A percentile compares a stretch with the other conserved stretches of the same genome.
Conservation (phyloP, 2,888 invertebrate genomes). For the Girardia tigrina region DNA sequence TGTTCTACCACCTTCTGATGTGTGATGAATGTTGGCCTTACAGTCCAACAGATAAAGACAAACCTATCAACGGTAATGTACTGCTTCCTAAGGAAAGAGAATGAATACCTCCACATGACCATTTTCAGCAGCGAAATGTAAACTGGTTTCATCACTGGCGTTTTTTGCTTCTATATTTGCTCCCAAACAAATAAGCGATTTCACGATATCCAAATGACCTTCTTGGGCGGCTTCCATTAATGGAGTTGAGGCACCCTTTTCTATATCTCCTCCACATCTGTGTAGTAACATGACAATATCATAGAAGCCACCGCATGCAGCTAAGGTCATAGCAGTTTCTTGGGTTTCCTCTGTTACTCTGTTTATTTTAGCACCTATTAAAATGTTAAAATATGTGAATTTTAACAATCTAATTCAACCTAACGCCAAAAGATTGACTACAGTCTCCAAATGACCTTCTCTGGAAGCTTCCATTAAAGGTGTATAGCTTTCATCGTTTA, state of each 20-base stretch:
- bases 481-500: constrained; percentile 97
- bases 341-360: constrained; percentile 97
- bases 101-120: constrained; percentile 81
- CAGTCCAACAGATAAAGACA: constrained; percentile 68
- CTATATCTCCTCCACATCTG: constrained; percentile 74
- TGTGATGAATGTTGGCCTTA: constrained; percentile 81
- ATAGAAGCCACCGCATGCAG: constrained; percentile 78
- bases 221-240: constrained; percentile 95
- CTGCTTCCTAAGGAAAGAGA: not conserved
- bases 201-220: constrained; percentile 89
- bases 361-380: constrained; percentile 73
- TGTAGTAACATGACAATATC: constrained; percentile 82
- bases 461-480: constrained; percentile 97
- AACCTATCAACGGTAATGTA: constrained; percentile 13
- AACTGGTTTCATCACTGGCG: constrained; percentile 81
- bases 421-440: constrained; percentile 74
- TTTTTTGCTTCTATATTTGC: constrained; percentile 88
- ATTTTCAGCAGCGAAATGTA: constrained; percentile 94
- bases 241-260: constrained; percentile 87
- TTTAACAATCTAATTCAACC: constrained; percentile 51
- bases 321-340: constrained; percentile 84
- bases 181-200: constrained; percentile 72
- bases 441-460: constrained; percentile 97
- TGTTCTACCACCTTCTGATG: constrained; percentile 87
- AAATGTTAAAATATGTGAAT: constrained; percentile 27